Evolutionary conservation across 2,113 vertebrate species (phyloP).

Genomic region (Elachura formosa): DNA sequence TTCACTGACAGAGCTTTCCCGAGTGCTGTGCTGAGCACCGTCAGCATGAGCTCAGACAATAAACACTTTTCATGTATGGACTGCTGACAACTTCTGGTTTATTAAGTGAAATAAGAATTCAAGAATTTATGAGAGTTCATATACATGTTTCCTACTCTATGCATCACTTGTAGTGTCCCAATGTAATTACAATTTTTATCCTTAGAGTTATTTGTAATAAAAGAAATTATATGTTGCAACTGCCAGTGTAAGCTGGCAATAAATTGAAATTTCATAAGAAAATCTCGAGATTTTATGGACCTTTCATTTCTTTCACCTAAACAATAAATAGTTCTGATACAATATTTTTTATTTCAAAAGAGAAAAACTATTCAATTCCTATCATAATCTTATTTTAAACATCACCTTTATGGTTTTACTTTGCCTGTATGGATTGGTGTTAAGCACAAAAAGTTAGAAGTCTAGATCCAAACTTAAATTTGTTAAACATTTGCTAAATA

Average conservation of each 20-base stretch:
- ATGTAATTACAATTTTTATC: background rate
- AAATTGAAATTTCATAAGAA: background rate
- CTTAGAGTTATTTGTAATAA: background rate
- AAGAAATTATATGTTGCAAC: background rate
- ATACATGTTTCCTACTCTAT: background rate
- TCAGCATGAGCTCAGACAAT: background rate
- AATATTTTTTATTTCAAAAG: background rate
- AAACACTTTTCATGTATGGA: background rate
- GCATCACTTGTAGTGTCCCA: background rate
- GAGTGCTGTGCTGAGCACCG: background rate
- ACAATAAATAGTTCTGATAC: background rate
- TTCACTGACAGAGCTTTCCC: background rate
- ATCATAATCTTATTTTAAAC: background rate
- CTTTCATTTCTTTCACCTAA: background rate
- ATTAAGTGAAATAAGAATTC: background rate
- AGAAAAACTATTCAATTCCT: background rate
- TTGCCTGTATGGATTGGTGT: rapidly evolving
- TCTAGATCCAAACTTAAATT: background rate
- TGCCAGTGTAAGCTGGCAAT: background rate
- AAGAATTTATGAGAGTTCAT: background rate
- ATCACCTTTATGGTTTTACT: background rate
- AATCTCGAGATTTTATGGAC: background rate
- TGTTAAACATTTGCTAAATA: background rate
- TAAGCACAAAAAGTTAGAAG: background rate
- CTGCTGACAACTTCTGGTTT: background rate